phyloP scores from a whole-genome alignment of 2,113 vertebrate species.

The Daphoenositta chrysoptera region DNA sequence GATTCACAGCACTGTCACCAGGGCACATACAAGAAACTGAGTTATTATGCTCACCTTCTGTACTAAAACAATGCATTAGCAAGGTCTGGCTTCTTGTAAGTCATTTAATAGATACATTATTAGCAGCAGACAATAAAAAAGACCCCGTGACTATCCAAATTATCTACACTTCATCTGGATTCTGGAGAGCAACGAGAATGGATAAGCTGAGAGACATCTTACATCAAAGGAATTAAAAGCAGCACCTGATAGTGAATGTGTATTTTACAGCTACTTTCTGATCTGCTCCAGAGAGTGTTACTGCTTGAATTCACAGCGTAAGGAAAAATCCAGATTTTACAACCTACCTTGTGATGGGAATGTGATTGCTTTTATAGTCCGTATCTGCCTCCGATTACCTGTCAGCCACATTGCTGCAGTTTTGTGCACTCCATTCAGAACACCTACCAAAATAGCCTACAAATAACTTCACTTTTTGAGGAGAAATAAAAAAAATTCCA shows the following conservation, averaged over 20 bases:
- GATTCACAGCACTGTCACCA: background rate
- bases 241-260: background rate
- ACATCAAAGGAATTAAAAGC: background rate
- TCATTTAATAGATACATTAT: background rate
- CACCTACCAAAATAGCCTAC: background rate
- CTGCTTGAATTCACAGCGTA: background rate
- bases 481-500: background rate
- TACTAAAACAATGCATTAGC: background rate
- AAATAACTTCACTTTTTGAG: background rate
- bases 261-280: background rate
- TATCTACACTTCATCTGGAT: background rate
- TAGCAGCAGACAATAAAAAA: background rate
- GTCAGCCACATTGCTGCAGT: background rate
- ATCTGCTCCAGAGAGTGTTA: background rate
- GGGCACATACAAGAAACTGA: background rate
- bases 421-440: background rate
- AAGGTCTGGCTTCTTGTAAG: background rate
- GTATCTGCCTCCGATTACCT: background rate
- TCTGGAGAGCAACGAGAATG: background rate
- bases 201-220: background rate
- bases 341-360: background rate
- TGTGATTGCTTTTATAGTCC: background rate
- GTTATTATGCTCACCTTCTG: background rate
- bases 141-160: fast-evolving
- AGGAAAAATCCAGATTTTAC: background rate